phyloP scores from a whole-genome alignment of 2,113 vertebrate species.

The Sardina pilchardus region DNA sequence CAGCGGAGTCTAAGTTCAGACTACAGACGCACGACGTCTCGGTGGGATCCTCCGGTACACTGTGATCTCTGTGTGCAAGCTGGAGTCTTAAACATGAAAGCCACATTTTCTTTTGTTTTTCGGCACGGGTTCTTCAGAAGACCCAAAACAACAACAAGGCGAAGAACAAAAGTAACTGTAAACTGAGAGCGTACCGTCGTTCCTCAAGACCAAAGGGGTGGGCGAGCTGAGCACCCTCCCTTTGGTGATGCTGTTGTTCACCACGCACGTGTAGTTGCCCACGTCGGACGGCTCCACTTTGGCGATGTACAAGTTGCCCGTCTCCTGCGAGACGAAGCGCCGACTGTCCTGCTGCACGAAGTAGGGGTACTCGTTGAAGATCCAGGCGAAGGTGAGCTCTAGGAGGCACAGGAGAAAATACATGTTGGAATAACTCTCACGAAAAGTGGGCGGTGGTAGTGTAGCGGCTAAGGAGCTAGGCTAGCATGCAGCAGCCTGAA shows the following conservation, averaged over 20 bases:
- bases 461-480: too few relatives aligned
- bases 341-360: conserved; percentile 90
- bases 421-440: too few relatives aligned
- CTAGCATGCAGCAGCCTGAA: too few relatives aligned
- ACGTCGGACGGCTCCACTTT: conserved; percentile 91
- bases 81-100: background rate
- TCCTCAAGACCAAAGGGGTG: conserved; percentile 86
- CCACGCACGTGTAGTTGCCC: conserved; percentile 92
- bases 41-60: background rate
- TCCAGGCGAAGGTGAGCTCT: conserved; percentile 89
- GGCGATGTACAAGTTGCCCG: conserved; percentile 90
- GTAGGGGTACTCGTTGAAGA: conserved; percentile 90
- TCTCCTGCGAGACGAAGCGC: conserved; percentile 92
- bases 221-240: conserved; percentile 83
- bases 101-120: background rate
- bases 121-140: background rate
- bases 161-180: background rate
- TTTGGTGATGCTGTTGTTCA: conserved; percentile 77
- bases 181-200: conserved; percentile 75
- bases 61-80: conserved; percentile 2
- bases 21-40: background rate
- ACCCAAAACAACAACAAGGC: background rate
- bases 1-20: background rate
- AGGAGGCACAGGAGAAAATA: background rate
- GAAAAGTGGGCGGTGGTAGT: too few relatives aligned